Percentiles rank a stretch among this genome's conserved stretches.
Evolutionary conservation across 2,113 vertebrate species (phyloP).

Genomic region (Hemicordylus capensis): DNA sequence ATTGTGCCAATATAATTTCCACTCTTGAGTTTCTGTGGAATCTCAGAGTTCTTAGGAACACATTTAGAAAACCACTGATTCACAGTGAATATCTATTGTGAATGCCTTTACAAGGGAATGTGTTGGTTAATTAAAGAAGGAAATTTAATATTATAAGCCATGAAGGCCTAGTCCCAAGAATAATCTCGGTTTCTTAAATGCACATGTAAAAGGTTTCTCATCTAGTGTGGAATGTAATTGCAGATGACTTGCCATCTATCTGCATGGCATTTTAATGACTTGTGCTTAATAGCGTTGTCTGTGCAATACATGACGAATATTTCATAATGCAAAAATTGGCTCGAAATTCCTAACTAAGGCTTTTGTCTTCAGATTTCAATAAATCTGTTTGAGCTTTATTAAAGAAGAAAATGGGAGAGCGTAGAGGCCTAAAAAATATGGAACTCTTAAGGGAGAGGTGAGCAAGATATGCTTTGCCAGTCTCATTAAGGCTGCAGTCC

Average conservation of each 20-base stretch:
- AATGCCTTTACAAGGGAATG: conserved; percentile 31
- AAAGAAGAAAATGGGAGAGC: background rate
- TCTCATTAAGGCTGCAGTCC: background rate
- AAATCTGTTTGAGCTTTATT: background rate
- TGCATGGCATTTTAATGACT: conserved; percentile 45
- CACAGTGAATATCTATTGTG: background rate
- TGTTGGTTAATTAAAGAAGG: conserved; percentile 23
- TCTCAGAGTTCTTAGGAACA: background rate
- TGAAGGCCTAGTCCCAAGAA: background rate
- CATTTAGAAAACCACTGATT: background rate
- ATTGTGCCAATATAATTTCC: no score
- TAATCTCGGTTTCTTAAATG: conserved; percentile 42
- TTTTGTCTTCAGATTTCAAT: conserved; percentile 21
- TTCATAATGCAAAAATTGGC: conserved; percentile 22
- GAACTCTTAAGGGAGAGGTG: background rate
- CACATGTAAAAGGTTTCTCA: conserved; percentile 40
- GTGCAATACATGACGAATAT: conserved; percentile 25
- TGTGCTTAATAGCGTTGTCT: conserved; percentile 32
- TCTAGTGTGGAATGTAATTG: conserved; percentile 58
- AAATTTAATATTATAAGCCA: background rate
- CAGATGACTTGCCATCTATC: conserved; percentile 33
- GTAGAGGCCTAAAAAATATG: background rate
- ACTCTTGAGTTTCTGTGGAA: background rate
- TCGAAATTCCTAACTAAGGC: conserved; percentile 23
- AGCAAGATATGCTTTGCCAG: background rate